Evolutionary conservation across 1,140 invertebrate genomes (phyloP), one percentile per base, ranked within the genome.

Genomic region (Leptopilina clavipes): DNA sequence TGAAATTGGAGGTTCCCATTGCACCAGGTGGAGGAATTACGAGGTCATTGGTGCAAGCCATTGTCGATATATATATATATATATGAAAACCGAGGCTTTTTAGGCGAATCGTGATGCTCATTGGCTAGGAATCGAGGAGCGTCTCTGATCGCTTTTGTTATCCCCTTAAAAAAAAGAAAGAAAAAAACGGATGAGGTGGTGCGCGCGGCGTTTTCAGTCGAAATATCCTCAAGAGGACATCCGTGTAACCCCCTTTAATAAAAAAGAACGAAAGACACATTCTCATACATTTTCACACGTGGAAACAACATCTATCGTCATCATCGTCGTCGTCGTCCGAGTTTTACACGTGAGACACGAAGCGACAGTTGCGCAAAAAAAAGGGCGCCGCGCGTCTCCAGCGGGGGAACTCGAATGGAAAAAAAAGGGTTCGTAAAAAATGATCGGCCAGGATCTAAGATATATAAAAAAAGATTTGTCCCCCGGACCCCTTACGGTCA

Each of bases 361-460:
- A 81, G 78, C 80, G 85, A 86, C 85, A 84, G 85, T 86, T 87
- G 85, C 81, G 84, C 78, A 76, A 83, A 85, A 79, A 79, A 40
- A 40, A 40, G 37, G 72, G 70, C 52, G 40, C 73, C 22, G 37
- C 65, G 74, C 77, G 25, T 77, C 37, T 80, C 73, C 74, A 70
- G 37, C 75, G 78, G 71, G 77, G 75, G 48, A 45, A 77, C 74
- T 75, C 75, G 80, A 78, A 76, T 74, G 75, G 77, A 78, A 82
- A 88, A 31, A 40, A 89, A 89, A 86, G 86, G 86, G 87, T 87
- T 89, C 76, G 85, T 86, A 88, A 86, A 87, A 88, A 89, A 84
- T 85, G 86, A 90, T 90, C 88, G 84, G 81, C 81, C 83, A 86
- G 82, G 83, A 87, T 86, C 79, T 84, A 80, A 86, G 84, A 87